Base-by-base conservation (phyloP, 2,888 invertebrate species). In the Epinotia brunnichana region DNA sequence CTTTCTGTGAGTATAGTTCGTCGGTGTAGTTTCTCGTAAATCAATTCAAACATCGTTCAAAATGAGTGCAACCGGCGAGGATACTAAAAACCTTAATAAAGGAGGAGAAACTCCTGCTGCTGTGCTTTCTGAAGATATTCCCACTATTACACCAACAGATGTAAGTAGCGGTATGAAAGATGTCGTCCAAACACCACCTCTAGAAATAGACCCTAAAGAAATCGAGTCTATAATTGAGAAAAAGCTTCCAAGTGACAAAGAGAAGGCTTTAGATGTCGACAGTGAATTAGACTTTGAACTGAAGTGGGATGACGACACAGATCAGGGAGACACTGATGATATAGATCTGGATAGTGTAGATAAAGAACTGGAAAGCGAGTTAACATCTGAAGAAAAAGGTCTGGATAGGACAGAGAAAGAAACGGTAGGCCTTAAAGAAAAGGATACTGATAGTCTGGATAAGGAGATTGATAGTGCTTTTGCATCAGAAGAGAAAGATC, bases 301-400 rank as follows among this genome's bases (percentile, higher is more conserved):
- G 3, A 82, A 79, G 75, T 89, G 87, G 87, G 88, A 89, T 48
- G 88, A 89, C 68, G 87, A 86, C 70, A 3, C 44, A 29, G 67
- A 67, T 19, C 53, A 21, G 7, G 44, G n/a, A 17, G 60, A 29
- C 10, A 56, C 13, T 64, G 63, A 15, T 44, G 54, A 54, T 66
- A 10, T 39, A 66, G 54, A 53, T 19, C 29, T 54, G 15, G 21
- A 53, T 39, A 39, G 9, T 39, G 21, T 17, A 66, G 54, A 13
- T 3, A 66, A 19, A 66, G 39, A 54, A 51, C 48, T 62, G 29
- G 29, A 51, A 24, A n/a, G 3, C 4, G n/a, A 17, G 5, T 13
- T 5, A 29, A 7, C 48, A 24, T 17, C 53, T 53, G 4, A 3
- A 15, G 53, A 53, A 19, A 53, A n/a, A 54, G 39, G 19, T 13